These are phyloP conservation scores for Caenorhabditis sinica DNA, from an alignment of 2,888 invertebrate genomes.

Conservation along the genomic window DNA sequence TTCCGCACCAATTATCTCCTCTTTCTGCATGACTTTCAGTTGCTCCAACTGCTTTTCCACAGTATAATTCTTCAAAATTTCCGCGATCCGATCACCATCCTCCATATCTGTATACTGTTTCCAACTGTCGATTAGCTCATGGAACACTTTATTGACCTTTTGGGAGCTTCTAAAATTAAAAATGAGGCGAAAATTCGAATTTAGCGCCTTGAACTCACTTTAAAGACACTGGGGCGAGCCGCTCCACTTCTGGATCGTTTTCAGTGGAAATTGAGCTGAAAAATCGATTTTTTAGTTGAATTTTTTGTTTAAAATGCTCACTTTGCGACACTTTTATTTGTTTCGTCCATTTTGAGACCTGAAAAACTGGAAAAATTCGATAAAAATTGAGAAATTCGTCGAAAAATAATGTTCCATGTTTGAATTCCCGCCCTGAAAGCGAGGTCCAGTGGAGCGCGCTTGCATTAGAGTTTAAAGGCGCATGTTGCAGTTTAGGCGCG, in stretches of 20 bases:
- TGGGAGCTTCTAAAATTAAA: constrained; percentile 42
- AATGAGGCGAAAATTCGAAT: background rate
- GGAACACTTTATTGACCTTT: constrained; percentile 37
- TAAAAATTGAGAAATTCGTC: background rate
- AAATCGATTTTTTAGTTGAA: background rate
- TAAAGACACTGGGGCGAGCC: constrained; percentile 38
- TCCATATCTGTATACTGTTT: constrained; percentile 33
- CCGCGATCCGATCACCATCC: constrained; percentile 32
- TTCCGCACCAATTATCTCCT: constrained; percentile 35
- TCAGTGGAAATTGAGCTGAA: constrained; percentile 9
- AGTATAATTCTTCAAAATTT: constrained; percentile 29
- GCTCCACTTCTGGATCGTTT: constrained; percentile 10
- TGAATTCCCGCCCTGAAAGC: no score
- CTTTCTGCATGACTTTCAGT: constrained; percentile 10
- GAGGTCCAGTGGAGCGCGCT: no score
- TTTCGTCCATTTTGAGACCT: constrained; percentile 26
- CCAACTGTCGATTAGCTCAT: constrained; percentile 51
- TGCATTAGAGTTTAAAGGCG: no score
- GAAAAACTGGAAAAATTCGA: no score
- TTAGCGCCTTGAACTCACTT: constrained; percentile 16
- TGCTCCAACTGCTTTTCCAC: constrained; percentile 51
- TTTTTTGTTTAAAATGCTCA: background rate
- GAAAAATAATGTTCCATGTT: no score
- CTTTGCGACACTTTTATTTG: constrained; percentile 9
- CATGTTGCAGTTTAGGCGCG: no score